Conservation (phyloP, 1,140 invertebrate genomes). For the Heliconius hermathena region DNA sequence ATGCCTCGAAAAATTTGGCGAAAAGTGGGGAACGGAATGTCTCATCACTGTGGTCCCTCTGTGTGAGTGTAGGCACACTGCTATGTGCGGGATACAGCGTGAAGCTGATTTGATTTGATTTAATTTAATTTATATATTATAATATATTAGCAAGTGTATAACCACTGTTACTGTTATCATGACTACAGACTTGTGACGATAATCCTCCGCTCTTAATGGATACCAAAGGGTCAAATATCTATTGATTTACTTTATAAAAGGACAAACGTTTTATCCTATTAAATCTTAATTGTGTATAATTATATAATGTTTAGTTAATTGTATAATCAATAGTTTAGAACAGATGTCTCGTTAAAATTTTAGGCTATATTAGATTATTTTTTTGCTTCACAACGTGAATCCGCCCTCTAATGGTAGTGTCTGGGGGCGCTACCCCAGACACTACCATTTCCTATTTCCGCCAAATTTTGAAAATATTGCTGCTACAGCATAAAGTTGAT, state of each 20-base stretch:
- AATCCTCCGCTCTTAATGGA: constrained; percentile 1
- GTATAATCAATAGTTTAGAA: neutral
- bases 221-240: constrained; percentile 14
- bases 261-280: neutral
- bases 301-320: neutral
- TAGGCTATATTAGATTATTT: neutral
- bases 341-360: neutral
- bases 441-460: too few relatives aligned
- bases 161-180: neutral
- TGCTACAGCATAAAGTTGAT: too few relatives aligned
- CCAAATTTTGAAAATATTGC: too few relatives aligned
- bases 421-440: too few relatives aligned
- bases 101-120: too few relatives aligned
- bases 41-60: too few relatives aligned
- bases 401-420: too few relatives aligned
- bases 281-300: neutral
- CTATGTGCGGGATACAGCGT: too few relatives aligned
- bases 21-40: too few relatives aligned
- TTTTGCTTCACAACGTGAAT: neutral
- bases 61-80: too few relatives aligned
- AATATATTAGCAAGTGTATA: neutral
- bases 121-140: too few relatives aligned
- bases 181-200: constrained; percentile 8
- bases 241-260: constrained; percentile 10
- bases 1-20: too few relatives aligned